Evolutionary conservation across 1,140 invertebrate species (phyloP), one percentile per base, ranked within the genome.

Genomic region (Neodiprion fabricii): DNA sequence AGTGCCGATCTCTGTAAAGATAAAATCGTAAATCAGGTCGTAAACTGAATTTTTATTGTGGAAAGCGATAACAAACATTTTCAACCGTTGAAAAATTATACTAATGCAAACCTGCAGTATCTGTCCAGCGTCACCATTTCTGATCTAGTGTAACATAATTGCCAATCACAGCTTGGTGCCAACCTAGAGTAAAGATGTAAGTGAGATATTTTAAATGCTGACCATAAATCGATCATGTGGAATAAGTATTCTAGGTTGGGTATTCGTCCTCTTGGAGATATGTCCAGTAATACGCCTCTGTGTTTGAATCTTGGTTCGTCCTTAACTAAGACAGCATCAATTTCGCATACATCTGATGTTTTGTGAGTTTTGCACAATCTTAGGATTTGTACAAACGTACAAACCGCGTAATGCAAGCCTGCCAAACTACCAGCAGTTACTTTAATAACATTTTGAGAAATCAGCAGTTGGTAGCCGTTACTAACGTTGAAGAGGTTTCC

Each of bases 91-190:
- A 65, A 65, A 40, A 74, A 67, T 65, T 17, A 12, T 68, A 90
- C 84, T 73, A 86, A 88, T 67, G 86, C 83, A 72, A 89, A 89
- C 79, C 85, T 86, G 86, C 92, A 93, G 82, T 91, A 92, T 50
- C 91, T 87, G 78, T 92, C 92, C n/a, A 94, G 82, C 7, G 91
- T 91, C 12, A 93, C 86, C 81, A 93, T 88, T 80, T 92, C 91
- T 76, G 90, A 89, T 77, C 89, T 89, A 0, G 89, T 85, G 72
- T 90, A 91, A 68, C 89, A 88, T 12, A 90, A 78, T 49, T 90
- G 86, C 90, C 89, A 90, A 40, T 90, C 87, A 72, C 86, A 85
- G 75, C 86, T 87, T 3, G 89, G 84, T 9, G 86, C 85, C 17
- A 91, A 78, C 75, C 90, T 83, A n/a, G 89, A 88, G 66, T 91